phyloP scores from a whole-genome alignment of 1,140 invertebrate species.

The Arion vulgaris region DNA sequence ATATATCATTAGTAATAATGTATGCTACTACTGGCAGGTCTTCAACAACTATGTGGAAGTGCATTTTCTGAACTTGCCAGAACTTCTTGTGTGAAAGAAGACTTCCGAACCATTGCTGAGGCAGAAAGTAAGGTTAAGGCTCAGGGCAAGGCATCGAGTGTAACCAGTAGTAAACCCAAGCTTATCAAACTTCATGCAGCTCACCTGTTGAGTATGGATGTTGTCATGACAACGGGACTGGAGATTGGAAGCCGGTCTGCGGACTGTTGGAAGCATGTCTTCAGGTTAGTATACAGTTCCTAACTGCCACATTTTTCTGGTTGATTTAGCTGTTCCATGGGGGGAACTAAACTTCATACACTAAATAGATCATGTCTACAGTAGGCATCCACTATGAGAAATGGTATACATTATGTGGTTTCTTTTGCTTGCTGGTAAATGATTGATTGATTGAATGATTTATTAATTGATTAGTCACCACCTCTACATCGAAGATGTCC shows the following conservation, averaged over 20 bases:
- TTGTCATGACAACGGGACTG: conserved; percentile 84
- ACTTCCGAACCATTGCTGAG: conserved; percentile 46
- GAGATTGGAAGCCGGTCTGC: conserved; percentile 91
- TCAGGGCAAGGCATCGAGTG: conserved; percentile 45
- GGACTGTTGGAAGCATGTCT: conserved; percentile 94
- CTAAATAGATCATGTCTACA: too few relatives aligned
- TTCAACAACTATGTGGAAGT: conserved; percentile 88
- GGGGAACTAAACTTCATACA: too few relatives aligned
- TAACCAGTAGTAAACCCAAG: conserved; percentile 54
- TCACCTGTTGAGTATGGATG: conserved; percentile 91
- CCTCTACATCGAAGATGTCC: too few relatives aligned
- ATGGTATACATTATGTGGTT: too few relatives aligned
- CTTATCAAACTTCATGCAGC: conserved; percentile 78
- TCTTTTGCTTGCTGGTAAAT: too few relatives aligned
- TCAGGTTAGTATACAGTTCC: conserved; percentile 82
- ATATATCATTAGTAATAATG: too few relatives aligned
- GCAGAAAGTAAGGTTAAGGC: conserved; percentile 35
- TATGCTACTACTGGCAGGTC: too few relatives aligned
- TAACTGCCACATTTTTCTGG: too few relatives aligned
- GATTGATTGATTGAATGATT: too few relatives aligned
- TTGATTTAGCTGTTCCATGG: too few relatives aligned
- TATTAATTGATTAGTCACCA: too few relatives aligned
- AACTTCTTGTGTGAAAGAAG: conserved; percentile 75
- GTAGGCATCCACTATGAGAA: too few relatives aligned
- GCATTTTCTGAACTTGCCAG: conserved; percentile 85